Conservation (phyloP, 2,797 vertebrate species). For the Monodelphis domestica region DNA sequence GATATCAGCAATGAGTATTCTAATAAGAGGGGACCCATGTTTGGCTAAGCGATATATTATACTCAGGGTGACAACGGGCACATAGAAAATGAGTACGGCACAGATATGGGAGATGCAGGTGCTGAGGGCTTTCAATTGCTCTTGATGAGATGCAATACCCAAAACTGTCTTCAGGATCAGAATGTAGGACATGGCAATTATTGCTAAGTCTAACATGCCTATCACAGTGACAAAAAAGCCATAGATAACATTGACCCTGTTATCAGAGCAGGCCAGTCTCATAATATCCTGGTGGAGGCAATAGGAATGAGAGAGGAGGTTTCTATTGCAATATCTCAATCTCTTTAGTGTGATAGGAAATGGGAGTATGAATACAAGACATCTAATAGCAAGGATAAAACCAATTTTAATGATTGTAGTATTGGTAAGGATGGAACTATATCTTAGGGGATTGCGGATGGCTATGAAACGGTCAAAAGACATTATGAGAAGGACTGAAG, state of each 20-base stretch:
- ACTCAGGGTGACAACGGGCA: slow-evolving; percentile 23
- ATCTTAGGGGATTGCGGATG: slow-evolving; percentile 9
- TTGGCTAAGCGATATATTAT: slow-evolving; percentile 11
- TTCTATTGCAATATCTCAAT: background rate
- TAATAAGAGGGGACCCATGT: background rate
- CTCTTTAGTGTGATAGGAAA: background rate
- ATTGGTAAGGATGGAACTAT: background rate
- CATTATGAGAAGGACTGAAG: slow-evolving; percentile 1
- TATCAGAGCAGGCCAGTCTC: slow-evolving; percentile 22
- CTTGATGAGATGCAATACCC: background rate
- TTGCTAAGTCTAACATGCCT: background rate
- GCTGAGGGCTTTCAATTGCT: background rate
- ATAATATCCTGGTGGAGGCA: slow-evolving; percentile 14
- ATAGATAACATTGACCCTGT: slow-evolving; percentile 15
- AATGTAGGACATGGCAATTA: slow-evolving; percentile 6
- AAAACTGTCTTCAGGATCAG: slow-evolving; percentile 21
- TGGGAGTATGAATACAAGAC: background rate
- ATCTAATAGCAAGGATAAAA: background rate
- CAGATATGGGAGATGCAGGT: slow-evolving; percentile 32
- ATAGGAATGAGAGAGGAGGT: background rate
- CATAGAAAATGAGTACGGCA: slow-evolving; percentile 17
- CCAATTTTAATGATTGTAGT: background rate
- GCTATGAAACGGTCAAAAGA: background rate
- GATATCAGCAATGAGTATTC: background rate
- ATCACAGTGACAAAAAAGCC: background rate